Evolutionary conservation across 2,797 vertebrate genomes (phyloP).

Genomic region (Microcaecilia unicolor): DNA sequence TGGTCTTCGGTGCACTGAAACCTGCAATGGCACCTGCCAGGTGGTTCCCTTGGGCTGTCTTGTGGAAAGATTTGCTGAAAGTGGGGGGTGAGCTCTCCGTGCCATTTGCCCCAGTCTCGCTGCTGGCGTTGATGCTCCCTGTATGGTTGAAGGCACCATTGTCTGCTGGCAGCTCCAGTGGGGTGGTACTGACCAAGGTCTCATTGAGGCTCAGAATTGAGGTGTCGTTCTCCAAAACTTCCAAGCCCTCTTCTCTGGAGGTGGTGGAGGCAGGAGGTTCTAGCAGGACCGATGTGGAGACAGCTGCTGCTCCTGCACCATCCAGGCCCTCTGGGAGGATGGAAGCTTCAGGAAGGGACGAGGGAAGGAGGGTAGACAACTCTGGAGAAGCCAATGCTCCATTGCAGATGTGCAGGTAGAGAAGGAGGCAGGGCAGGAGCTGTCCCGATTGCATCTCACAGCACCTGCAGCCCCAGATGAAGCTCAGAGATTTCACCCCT

Average conservation of each 20-base stretch:
- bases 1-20: no score
- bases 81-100: no score
- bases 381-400: background rate
- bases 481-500: no score
- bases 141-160: no score
- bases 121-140: no score
- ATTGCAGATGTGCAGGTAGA: background rate
- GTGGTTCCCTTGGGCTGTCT: no score
- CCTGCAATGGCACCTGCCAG: no score
- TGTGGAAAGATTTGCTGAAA: background rate
- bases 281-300: background rate
- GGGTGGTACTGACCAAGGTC: background rate
- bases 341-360: no score
- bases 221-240: no score
- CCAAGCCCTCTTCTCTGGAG: background rate
- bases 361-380: background rate
- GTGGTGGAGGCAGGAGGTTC: background rate
- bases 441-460: conserved; percentile 15
- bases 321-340: background rate
- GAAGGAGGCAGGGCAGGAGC: background rate
- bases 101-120: no score
- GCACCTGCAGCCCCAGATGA: no score
- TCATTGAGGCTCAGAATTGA: background rate
- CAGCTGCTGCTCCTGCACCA: background rate
- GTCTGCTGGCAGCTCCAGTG: background rate